A percentile compares a stretch with the other conserved stretches of the same genome.
Conservation (phyloP, 2,113 vertebrate species). For the Empidonax alnorum region DNA sequence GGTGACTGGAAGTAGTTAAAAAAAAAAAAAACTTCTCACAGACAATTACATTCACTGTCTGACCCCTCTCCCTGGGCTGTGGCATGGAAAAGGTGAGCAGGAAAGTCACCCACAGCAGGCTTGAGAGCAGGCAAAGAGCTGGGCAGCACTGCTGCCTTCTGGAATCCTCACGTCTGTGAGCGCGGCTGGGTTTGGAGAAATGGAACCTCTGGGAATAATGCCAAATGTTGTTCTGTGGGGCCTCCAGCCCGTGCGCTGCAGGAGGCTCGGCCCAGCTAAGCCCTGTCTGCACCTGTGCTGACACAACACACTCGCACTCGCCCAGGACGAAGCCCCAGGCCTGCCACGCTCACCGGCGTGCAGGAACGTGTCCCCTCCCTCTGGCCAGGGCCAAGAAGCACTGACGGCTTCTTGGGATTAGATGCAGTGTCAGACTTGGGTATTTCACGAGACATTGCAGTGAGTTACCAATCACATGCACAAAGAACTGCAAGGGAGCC, state of each 20-base stretch:
- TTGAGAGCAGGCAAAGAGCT: neutral
- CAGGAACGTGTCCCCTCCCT: neutral
- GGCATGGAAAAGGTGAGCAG: neutral
- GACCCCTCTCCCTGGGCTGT: neutral
- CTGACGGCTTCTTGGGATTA: neutral
- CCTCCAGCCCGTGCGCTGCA: neutral
- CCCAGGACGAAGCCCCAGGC: neutral
- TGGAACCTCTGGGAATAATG: slow-evolving; percentile 12
- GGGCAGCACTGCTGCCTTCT: neutral
- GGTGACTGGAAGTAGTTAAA: neutral
- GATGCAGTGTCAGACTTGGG: neutral
- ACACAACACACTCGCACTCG: neutral
- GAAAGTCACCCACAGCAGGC: neutral
- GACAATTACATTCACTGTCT: rapidly evolving
- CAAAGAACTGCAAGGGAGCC: neutral
- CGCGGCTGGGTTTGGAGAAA: neutral
- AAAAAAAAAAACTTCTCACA: neutral
- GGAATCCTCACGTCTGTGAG: neutral
- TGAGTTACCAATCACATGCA: neutral
- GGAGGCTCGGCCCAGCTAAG: neutral
- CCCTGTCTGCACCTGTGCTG: rapidly evolving
- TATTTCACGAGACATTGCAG: neutral
- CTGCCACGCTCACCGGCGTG: rapidly evolving
- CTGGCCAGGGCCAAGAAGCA: neutral
- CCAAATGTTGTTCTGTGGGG: neutral